These are phyloP conservation scores for Oncorhynchus nerka DNA, from an alignment of 2,113 vertebrate species.

Conservation along the genomic window DNA sequence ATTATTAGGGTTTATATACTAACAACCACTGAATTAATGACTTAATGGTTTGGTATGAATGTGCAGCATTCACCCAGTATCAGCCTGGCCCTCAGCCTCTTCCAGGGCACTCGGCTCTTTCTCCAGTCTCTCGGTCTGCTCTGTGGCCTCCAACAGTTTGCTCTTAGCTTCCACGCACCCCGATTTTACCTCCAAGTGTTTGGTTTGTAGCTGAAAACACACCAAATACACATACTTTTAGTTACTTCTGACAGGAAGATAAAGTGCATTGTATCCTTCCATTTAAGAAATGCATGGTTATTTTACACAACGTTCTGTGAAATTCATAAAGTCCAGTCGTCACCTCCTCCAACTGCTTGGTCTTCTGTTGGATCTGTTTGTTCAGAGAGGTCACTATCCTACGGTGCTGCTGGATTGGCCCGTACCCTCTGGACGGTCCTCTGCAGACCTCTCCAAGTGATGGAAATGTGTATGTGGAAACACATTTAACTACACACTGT, in stretches of 20 bases:
- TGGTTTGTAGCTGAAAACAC: slow-evolving; percentile 76
- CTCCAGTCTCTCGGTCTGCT: slow-evolving; percentile 75
- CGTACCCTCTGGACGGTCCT: slow-evolving; percentile 84
- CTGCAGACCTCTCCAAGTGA: slow-evolving; percentile 83
- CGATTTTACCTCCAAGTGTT: slow-evolving; percentile 74
- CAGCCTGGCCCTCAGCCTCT: slow-evolving; percentile 83
- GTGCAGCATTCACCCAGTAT: slow-evolving; percentile 75
- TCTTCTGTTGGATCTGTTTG: slow-evolving; percentile 89
- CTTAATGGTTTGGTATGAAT: too few relatives aligned
- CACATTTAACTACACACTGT: too few relatives aligned
- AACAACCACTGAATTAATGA: too few relatives aligned
- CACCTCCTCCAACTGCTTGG: slow-evolving; percentile 84
- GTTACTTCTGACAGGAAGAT: background rate
- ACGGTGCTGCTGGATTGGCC: slow-evolving; percentile 84
- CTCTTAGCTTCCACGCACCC: slow-evolving; percentile 78
- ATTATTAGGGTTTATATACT: too few relatives aligned
- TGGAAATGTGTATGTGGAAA: slow-evolving; percentile 38
- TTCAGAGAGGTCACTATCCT: slow-evolving; percentile 82
- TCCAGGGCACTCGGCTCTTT: slow-evolving; percentile 79
- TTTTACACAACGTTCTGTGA: too few relatives aligned
- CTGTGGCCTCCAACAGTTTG: slow-evolving; percentile 71
- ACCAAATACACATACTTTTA: slow-evolving; percentile 2
- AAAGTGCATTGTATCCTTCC: too few relatives aligned
- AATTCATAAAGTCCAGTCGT: too few relatives aligned
- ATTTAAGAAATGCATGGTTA: background rate